phyloP scores from a whole-genome alignment of 2,888 invertebrate species.

The Lissocephala sabroskyi region DNA sequence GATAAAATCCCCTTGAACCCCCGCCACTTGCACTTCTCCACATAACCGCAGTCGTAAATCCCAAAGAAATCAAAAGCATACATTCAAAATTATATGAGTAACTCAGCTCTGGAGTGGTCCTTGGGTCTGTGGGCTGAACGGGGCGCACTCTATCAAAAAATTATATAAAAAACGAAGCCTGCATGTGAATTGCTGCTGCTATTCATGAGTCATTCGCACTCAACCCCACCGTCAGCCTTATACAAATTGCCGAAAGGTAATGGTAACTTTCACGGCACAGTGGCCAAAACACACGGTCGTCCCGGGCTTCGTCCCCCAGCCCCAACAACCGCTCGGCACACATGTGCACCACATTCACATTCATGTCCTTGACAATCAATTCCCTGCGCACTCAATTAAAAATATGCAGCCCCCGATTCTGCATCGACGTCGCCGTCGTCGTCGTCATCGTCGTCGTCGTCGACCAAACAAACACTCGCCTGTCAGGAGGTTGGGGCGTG shows the following conservation, averaged over 20 bases:
- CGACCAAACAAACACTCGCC: slow-evolving; percentile 23
- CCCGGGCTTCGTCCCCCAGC: neutral
- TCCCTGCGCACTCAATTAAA: slow-evolving; percentile 64
- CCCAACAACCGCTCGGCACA: slow-evolving; percentile 8
- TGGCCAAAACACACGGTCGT: too few relatives aligned
- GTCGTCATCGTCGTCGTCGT: neutral
- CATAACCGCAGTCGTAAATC: too few relatives aligned
- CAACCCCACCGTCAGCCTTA: neutral
- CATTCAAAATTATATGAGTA: too few relatives aligned
- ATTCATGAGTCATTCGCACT: slow-evolving; percentile 42
- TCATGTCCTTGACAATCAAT: slow-evolving; percentile 62
- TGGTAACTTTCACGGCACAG: slow-evolving; percentile 1
- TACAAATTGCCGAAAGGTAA: slow-evolving; percentile 53
- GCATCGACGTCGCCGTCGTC: neutral
- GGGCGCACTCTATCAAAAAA: too few relatives aligned
- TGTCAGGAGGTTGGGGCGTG: neutral
- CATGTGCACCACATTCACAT: slow-evolving; percentile 36
- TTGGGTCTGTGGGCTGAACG: too few relatives aligned
- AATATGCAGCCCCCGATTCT: slow-evolving; percentile 54
- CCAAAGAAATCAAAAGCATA: too few relatives aligned
- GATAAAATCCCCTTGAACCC: too few relatives aligned
- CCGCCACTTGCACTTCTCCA: too few relatives aligned
- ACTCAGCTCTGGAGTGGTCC: too few relatives aligned
- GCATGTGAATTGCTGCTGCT: too few relatives aligned
- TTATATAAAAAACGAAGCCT: slow-evolving; percentile 33